phyloP scores from a whole-genome alignment of 2,888 invertebrate genomes.

The Scaptomyza reducta region DNA sequence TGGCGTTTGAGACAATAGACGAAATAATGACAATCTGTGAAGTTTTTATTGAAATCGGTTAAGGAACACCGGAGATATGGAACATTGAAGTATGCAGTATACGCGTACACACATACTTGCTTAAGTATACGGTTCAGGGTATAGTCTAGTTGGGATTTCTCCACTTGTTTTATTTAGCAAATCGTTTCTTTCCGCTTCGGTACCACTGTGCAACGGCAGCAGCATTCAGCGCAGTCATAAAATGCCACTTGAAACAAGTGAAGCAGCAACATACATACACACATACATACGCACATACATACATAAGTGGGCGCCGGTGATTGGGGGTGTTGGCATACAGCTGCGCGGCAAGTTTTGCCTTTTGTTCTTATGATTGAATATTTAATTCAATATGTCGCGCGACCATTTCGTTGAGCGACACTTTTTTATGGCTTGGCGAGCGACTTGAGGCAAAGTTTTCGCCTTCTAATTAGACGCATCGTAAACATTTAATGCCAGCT shows the following conservation, averaged over 20 bases:
- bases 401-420: slow-evolving; percentile 47
- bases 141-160: too few species aligned
- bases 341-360: slow-evolving; percentile 57
- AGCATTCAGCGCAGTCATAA: slow-evolving; percentile 51
- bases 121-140: too few species aligned
- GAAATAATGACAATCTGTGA: too few species aligned
- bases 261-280: slow-evolving; percentile 6
- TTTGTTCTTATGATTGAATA: slow-evolving; percentile 73
- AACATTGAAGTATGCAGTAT: too few species aligned
- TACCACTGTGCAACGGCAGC: not conserved
- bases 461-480: slow-evolving; percentile 67
- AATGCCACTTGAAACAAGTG: slow-evolving; percentile 58
- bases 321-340: slow-evolving; percentile 22
- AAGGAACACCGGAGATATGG: too few species aligned
- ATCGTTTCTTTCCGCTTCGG: not conserved
- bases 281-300: not conserved
- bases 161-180: too few species aligned
- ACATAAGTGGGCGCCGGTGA: not conserved
- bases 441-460: slow-evolving; percentile 25
- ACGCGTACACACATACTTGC: too few species aligned
- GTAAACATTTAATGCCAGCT: slow-evolving; percentile 66
- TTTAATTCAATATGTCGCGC: slow-evolving; percentile 74
- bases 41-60: too few species aligned
- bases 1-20: too few species aligned
- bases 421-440: slow-evolving; percentile 47